Base-by-base conservation (phyloP, 1,140 invertebrate species). In the Ips nitidus region DNA sequence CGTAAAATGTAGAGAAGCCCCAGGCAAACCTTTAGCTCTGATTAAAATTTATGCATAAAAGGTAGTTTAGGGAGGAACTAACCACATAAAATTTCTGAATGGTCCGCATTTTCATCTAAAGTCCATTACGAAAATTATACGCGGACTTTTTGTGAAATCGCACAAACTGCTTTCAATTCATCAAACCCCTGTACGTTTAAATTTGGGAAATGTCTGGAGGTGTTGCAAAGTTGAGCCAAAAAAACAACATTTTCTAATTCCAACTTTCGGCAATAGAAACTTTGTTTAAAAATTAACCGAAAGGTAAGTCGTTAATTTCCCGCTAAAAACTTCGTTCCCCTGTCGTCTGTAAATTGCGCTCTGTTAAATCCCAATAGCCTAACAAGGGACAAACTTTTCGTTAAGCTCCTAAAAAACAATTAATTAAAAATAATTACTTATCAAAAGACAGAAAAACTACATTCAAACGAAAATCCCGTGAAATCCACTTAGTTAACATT, bases 391-490 rank as follows among this genome's bases (percentile, higher is more conserved):
- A 64, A 70, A 70, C 41, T 64, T 70, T 70, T 59, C 53, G 22
- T n/a, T 64, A 64, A 62, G 43, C 68, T 47, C 66, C 60, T 43
- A 64, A 70, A 69, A 68, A 70, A 70, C 60, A 70, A 70, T 70
- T 70, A 70, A 70, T 70, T 70, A 70, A 70, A 70, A 70, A 70
- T 70, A 70, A 70, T 70, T 70, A 64, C 59, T 70, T 70, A 70
- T 70, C 60, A 70, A 70, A 70, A 70, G 68, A 70, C 66, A 64
- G 68, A 70, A 70, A 70, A 70, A 70, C 68, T 63, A 70, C 60
- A 70, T 63, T 63, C 60, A 64, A 60, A 70, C 60, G 59, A 70
- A 70, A 70, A 70, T 64, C 61, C 68, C 68, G 53, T 64, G 47
- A 70, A 70, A 70, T 70, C 68, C 68, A 70, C 68, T 70, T 70